A percentile compares a stretch with the other conserved stretches of the same genome.
These are phyloP conservation scores for Sula dactylatra DNA, from an alignment of 2,113 vertebrate species.

Conservation along the genomic window DNA sequence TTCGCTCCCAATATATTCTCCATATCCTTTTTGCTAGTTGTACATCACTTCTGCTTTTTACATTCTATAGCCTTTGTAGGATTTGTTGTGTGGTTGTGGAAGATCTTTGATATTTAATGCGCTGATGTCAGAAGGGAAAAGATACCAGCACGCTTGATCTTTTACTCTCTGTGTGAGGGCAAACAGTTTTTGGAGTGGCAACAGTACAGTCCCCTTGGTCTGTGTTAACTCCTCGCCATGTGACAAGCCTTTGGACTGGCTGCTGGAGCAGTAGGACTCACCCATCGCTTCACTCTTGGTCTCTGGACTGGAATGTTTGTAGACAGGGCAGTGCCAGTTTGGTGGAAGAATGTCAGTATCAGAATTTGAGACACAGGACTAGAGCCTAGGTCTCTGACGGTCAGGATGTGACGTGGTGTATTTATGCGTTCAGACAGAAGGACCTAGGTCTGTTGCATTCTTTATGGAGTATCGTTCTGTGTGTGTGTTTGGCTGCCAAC, in stretches of 20 bases:
- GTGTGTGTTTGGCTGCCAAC: background rate
- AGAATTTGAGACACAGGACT: background rate
- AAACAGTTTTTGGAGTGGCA: background rate
- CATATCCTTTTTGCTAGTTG: background rate
- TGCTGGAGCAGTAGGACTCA: background rate
- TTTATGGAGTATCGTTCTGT: background rate
- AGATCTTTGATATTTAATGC: background rate
- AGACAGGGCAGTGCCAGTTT: background rate
- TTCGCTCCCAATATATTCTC: background rate
- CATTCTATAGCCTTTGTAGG: background rate
- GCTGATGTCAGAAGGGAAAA: background rate
- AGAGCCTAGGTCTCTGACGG: background rate
- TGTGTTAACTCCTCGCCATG: background rate
- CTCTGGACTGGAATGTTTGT: background rate
- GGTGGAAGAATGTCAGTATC: background rate
- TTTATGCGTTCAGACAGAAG: background rate
- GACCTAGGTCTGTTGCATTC: background rate
- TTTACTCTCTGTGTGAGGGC: background rate
- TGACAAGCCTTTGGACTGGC: background rate
- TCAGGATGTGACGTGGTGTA: background rate
- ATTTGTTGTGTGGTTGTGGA: background rate
- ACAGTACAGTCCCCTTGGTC: background rate
- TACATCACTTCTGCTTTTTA: background rate
- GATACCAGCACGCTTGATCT: background rate
- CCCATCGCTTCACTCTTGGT: accelerated